Conservation (phyloP, 2,888 invertebrate species). For the Ochropleura leucogaster region DNA sequence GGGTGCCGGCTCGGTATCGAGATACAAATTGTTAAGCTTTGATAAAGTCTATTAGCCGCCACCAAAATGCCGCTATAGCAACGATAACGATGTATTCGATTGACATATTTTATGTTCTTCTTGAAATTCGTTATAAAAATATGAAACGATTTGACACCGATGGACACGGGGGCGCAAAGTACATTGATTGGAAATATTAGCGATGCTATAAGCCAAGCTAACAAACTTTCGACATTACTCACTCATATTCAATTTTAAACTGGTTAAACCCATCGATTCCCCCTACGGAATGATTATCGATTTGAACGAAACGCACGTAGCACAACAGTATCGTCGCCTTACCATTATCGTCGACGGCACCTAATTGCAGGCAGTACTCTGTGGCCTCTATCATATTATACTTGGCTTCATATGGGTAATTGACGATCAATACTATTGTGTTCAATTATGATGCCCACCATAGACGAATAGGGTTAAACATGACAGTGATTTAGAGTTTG, state of each 20-base stretch:
- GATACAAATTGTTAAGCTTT: no score
- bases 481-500: not conserved
- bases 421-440: conserved; percentile 44
- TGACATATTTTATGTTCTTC: not conserved
- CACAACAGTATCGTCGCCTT: conserved; percentile 24
- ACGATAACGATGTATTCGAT: not conserved
- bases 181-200: not conserved
- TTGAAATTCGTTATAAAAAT: not conserved
- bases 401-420: conserved; percentile 30
- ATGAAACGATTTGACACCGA: not conserved
- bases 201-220: not conserved
- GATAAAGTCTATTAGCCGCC: no score
- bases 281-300: conserved; percentile 26
- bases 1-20: no score
- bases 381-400: conserved; percentile 24
- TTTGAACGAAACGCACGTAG: conserved; percentile 32
- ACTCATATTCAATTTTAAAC: conserved; percentile 15
- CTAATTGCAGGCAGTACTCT: conserved; percentile 45
- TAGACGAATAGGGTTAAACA: not conserved
- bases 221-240: not conserved
- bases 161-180: not conserved
- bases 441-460: conserved; percentile 20
- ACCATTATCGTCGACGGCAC: conserved; percentile 10
- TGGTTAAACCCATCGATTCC: not conserved
- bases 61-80: no score